Conservation (phyloP, 2,113 vertebrate species). For the Toxotes chatareus region DNA sequence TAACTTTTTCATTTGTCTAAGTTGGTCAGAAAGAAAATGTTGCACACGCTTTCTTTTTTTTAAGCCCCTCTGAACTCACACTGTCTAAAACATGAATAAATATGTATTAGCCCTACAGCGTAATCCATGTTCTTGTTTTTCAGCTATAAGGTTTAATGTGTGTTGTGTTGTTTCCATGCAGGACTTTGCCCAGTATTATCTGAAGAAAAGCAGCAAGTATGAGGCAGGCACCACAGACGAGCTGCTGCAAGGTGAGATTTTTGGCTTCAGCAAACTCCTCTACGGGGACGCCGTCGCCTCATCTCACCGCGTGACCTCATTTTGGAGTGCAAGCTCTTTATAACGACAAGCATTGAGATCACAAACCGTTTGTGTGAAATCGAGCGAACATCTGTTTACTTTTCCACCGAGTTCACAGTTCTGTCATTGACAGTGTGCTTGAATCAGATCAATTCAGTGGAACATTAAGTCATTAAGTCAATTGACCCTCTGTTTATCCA, state of each 20-base stretch:
- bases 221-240: slow-evolving; percentile 81
- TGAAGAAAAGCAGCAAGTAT: slow-evolving; percentile 69
- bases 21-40: neutral
- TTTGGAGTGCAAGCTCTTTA: neutral
- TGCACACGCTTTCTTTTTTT: neutral
- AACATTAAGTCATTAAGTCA: slow-evolving; percentile 68
- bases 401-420: slow-evolving; percentile 6
- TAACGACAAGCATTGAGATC: no score
- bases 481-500: slow-evolving; percentile 55
- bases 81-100: neutral
- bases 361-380: neutral
- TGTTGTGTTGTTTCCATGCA: slow-evolving; percentile 33
- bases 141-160: neutral
- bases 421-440: slow-evolving; percentile 3
- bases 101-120: neutral
- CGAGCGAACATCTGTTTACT: slow-evolving; percentile 19
- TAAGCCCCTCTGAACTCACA: neutral
- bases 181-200: slow-evolving; percentile 76
- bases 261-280: neutral
- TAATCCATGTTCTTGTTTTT: neutral
- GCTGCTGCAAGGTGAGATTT: slow-evolving; percentile 81
- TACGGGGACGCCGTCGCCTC: neutral
- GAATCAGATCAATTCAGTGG: slow-evolving; percentile 53
- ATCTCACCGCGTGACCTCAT: neutral
- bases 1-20: neutral